Percentiles rank a stretch among this genome's conserved stretches.
These are phyloP conservation scores for Nannoperca obscura DNA, from an alignment of 2,797 vertebrate genomes.

Conservation along the genomic window DNA sequence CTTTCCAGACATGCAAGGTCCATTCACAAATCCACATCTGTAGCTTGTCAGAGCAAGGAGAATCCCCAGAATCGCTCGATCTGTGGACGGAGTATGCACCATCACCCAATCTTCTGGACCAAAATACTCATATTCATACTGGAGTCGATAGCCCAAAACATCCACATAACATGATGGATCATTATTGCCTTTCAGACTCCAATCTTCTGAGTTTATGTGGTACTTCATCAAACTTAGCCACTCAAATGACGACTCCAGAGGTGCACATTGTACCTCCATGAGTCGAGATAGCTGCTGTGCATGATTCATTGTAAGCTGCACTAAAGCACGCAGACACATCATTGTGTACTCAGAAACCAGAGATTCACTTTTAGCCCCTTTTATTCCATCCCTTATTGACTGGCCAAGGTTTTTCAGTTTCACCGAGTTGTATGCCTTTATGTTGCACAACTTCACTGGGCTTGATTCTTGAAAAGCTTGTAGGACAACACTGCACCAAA, in stretches of 20 bases:
- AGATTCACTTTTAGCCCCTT: constrained; percentile 41
- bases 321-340: constrained; percentile 78
- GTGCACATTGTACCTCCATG: constrained; percentile 63
- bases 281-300: constrained; percentile 79
- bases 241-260: constrained; percentile 84
- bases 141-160: constrained; percentile 80
- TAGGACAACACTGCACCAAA: constrained; percentile 80
- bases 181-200: constrained; percentile 15
- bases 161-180: constrained; percentile 80
- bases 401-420: constrained; percentile 81
- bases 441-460: constrained; percentile 46
- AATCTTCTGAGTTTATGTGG: constrained; percentile 61
- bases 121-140: constrained; percentile 89
- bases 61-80: constrained; percentile 84
- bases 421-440: constrained; percentile 61
- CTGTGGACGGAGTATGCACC: constrained; percentile 83
- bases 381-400: constrained; percentile 62
- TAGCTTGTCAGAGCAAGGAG: constrained; percentile 86
- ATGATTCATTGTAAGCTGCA: constrained; percentile 84
- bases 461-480: constrained; percentile 61
- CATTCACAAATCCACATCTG: constrained; percentile 85
- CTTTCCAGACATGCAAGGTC: constrained; percentile 85
- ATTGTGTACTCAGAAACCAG: constrained; percentile 56
- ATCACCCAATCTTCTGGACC: constrained; percentile 81
- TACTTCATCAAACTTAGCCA: constrained; percentile 91